Evolutionary conservation across 2,113 vertebrate genomes (phyloP).

Genomic region (Eurypyga helias): DNA sequence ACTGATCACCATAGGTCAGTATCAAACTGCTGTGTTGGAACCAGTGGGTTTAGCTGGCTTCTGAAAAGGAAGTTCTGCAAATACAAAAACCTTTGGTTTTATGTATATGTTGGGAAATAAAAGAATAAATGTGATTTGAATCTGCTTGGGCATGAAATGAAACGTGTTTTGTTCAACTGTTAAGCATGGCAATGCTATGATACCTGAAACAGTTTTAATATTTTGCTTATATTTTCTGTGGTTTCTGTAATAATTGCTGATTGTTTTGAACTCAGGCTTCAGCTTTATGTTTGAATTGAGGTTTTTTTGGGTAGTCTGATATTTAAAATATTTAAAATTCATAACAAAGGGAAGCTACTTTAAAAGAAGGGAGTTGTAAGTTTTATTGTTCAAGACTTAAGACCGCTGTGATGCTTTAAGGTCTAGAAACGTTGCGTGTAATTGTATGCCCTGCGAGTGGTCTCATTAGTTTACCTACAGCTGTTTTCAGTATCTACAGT

Average conservation of each 20-base stretch:
- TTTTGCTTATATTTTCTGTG: neutral
- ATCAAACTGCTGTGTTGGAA: neutral
- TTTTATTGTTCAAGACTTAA: neutral
- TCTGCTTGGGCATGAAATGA: neutral
- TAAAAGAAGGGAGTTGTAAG: neutral
- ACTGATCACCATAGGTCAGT: neutral
- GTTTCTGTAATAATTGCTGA: neutral
- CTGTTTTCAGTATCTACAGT: neutral
- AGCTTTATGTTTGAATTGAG: neutral
- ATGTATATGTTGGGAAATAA: neutral
- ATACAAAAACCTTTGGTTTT: neutral
- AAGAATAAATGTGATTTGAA: neutral
- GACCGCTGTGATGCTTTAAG: neutral
- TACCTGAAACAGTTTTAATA: neutral
- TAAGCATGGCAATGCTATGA: neutral
- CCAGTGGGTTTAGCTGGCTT: neutral
- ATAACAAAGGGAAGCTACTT: neutral
- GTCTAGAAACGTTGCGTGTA: neutral
- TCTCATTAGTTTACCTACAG: constrained; percentile 24
- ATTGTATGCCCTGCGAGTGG: neutral
- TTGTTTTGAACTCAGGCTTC: neutral
- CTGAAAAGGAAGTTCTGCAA: neutral
- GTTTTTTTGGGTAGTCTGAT: neutral
- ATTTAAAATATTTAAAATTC: constrained; percentile 21
- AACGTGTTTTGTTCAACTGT: neutral